A percentile compares a stretch with the other conserved stretches of the same genome.
Evolutionary conservation across 2,888 invertebrate species (phyloP).

Genomic region (Caenorhabditis afra): DNA sequence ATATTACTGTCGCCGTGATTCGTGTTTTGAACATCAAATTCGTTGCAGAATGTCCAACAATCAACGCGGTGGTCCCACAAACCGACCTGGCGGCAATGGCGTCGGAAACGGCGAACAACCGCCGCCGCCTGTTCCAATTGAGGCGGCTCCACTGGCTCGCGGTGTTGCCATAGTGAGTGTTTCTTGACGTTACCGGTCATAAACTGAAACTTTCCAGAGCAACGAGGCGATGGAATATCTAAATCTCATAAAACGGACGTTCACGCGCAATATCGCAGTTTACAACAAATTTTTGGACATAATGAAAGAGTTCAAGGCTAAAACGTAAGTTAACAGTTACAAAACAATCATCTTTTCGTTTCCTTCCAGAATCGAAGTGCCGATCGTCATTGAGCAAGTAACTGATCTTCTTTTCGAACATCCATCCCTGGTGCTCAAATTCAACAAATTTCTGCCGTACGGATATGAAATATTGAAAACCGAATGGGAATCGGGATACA

Average conservation of each 20-base stretch:
- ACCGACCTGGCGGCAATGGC: background rate
- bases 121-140: too few species aligned
- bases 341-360: too few species aligned
- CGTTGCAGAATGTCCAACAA: slow-evolving; percentile 12
- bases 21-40: background rate
- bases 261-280: slow-evolving; percentile 93
- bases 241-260: slow-evolving; percentile 93
- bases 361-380: slow-evolving; percentile 89
- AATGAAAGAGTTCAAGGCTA: slow-evolving; percentile 99
- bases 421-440: slow-evolving; percentile 96
- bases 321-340: slow-evolving; percentile 86
- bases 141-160: too few species aligned
- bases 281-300: slow-evolving; percentile 99
- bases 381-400: slow-evolving; percentile 96
- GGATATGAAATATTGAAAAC: slow-evolving; percentile 87
- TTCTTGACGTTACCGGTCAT: too few species aligned
- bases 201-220: slow-evolving; percentile 84
- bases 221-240: slow-evolving; percentile 97
- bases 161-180: too few species aligned
- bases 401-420: slow-evolving; percentile 96
- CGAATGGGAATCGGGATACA: too few species aligned
- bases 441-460: slow-evolving; percentile 98
- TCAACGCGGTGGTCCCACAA: slow-evolving; percentile 6
- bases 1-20: too few species aligned
- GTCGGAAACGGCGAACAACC: too few species aligned